phyloP scores from a whole-genome alignment of 2,797 vertebrate genomes.

The Rhinoraja longicauda region DNA sequence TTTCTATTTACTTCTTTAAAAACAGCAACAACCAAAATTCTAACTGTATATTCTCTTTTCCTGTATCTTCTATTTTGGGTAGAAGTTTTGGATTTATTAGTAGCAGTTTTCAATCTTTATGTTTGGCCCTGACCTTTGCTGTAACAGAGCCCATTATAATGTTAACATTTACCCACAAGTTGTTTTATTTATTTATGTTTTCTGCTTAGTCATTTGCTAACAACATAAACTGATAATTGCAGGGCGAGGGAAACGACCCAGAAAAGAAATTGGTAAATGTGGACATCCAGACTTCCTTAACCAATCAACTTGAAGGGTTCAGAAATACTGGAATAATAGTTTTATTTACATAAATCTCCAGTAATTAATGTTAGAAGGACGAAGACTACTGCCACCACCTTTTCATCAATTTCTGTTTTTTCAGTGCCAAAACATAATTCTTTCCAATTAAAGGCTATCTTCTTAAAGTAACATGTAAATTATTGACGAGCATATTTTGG shows the following conservation, averaged over 20 bases:
- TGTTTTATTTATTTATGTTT: not conserved
- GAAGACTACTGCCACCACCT: not conserved
- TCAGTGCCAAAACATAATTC: too few species aligned
- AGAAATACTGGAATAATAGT: not conserved
- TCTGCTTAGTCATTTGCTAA: not conserved
- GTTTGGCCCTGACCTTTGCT: not conserved
- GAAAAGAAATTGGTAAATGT: too few species aligned
- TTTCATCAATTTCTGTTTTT: too few species aligned
- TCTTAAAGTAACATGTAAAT: too few species aligned
- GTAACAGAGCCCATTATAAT: not conserved
- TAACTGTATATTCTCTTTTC: not conserved
- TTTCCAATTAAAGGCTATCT: too few species aligned
- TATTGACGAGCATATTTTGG: not conserved
- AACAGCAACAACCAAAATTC: not conserved
- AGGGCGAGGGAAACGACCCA: not conserved
- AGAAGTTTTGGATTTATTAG: not conserved
- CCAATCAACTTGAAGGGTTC: not conserved
- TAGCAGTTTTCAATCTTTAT: not conserved
- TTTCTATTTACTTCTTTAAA: not conserved
- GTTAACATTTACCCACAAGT: not conserved
- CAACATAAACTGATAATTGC: not conserved
- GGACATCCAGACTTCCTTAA: not conserved
- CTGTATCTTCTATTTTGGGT: not conserved
- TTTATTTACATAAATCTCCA: not conserved
- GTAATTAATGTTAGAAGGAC: not conserved